Evolutionary conservation across 1,140 invertebrate genomes (phyloP), one percentile per base, ranked within the genome.

Genomic region (Magallana ariakensis): DNA sequence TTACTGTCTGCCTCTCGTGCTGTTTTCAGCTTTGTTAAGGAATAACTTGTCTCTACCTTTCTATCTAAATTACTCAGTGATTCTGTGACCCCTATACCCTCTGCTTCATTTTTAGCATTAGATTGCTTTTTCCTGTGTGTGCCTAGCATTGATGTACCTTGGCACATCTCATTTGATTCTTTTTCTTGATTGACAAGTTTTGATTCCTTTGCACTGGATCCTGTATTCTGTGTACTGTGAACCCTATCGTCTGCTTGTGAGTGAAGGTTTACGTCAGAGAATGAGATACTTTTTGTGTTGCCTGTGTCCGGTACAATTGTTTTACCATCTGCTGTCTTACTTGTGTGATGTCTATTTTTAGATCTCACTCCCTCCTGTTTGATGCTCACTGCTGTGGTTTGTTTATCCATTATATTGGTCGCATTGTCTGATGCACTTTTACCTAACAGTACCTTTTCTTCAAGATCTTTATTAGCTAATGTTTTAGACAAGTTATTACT

Each of bases 151-250:
- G 13, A 26, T 75, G 22, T 75, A 75, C 66, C 66, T 75, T 75
- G 66, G 66, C 66, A 75, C 19, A 75, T 75, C 33, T 75, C 66
- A 26, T 75, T 75, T 75, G 66, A 75, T 75, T 75, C 22, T 75
- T 75, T 75, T 26, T 13, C 66, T 75, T 75, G 66, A 75, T 75
- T 75, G 66, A 75, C 66, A 75, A 75, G 66, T 26, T 75, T 75
- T 75, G 66, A 75, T 75, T 75, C 22, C 9, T 26, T 75, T 10
- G 66, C 66, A 75, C 66, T 10, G 13, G 33, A 11, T 75, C 33
- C 26, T 75, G 7, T 75, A 19, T 33, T 75, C 5, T 75, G 66
- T 33, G 66, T 75, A 26, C 9, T 75, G 66, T 75, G 66, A 75
- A 75, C 66, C 66, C 26, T 75, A 75, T 75, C 66, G 66, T 75